These are phyloP conservation scores for Orgyia antiqua DNA, from an alignment of 2,888 invertebrate genomes.

Conservation along the genomic window DNA sequence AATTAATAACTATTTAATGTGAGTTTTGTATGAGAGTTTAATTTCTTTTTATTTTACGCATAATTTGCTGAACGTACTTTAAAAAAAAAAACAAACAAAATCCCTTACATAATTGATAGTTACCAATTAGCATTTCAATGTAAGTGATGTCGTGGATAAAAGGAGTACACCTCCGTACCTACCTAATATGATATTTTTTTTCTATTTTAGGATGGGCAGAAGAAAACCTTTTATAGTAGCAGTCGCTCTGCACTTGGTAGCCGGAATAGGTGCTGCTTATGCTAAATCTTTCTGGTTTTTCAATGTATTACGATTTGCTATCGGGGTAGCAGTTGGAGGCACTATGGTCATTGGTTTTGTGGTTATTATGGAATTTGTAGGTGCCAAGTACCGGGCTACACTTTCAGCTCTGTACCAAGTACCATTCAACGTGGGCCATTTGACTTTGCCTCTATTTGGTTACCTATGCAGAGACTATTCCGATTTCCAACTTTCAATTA, in stretches of 20 bases:
- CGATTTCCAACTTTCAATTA: constrained; percentile 78
- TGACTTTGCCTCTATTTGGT: constrained; percentile 76
- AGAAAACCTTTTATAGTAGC: constrained; percentile 5
- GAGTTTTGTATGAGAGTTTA: too few species aligned
- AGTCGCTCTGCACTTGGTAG: constrained; percentile 34
- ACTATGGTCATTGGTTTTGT: constrained; percentile 79
- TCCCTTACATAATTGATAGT: too few species aligned
- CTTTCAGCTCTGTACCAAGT: constrained; percentile 79
- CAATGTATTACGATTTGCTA: constrained; percentile 79
- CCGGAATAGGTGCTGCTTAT: constrained; percentile 3
- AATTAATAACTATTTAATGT: too few species aligned
- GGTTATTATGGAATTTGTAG: constrained; percentile 80
- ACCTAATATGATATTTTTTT: neutral
- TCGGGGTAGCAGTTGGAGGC: constrained; percentile 86
- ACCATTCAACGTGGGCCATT: constrained; percentile 81
- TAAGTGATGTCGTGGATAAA: too few species aligned
- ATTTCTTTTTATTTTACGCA: too few species aligned
- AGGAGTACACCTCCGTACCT: too few species aligned
- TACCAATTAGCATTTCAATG: too few species aligned
- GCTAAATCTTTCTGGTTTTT: neutral
- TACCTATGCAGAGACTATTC: constrained; percentile 80
- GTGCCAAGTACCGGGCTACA: constrained; percentile 56
- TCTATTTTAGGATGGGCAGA: constrained; percentile 6
- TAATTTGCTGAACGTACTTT: too few species aligned
- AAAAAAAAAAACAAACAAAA: too few species aligned